Percentiles rank a stretch among this genome's conserved stretches.
Conservation (phyloP, 2,113 vertebrate species). For the Oreochromis tanganicae region DNA sequence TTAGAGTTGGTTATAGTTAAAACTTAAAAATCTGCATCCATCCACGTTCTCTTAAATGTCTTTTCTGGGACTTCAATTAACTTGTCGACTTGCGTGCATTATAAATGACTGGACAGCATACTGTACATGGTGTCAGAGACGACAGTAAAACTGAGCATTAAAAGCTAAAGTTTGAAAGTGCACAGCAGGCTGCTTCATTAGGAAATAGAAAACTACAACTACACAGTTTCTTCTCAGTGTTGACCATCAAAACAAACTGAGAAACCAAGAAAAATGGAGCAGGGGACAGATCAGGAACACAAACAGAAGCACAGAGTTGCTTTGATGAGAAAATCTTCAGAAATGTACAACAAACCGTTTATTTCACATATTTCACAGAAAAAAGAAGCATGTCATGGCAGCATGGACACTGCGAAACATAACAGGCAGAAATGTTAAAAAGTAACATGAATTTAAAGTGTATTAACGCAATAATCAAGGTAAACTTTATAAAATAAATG, state of each 20-base stretch:
- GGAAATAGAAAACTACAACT: neutral
- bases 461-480: neutral
- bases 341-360: neutral
- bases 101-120: neutral
- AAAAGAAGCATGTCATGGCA: neutral
- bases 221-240: neutral
- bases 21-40: neutral
- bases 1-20: neutral
- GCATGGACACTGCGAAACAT: neutral
- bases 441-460: neutral
- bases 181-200: slow-evolving; percentile 2
- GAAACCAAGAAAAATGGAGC: neutral
- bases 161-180: neutral
- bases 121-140: neutral
- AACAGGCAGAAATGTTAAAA: neutral
- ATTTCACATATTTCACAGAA: neutral
- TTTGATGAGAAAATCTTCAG: neutral
- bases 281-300: neutral
- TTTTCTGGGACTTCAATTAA: neutral
- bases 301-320: neutral
- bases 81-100: neutral
- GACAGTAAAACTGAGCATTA: neutral
- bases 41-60: neutral
- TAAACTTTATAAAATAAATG: neutral
- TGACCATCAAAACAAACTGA: neutral